These are phyloP conservation scores for Brachyhypopomus gauderio DNA, from an alignment of 2,113 vertebrate genomes.

Conservation along the genomic window DNA sequence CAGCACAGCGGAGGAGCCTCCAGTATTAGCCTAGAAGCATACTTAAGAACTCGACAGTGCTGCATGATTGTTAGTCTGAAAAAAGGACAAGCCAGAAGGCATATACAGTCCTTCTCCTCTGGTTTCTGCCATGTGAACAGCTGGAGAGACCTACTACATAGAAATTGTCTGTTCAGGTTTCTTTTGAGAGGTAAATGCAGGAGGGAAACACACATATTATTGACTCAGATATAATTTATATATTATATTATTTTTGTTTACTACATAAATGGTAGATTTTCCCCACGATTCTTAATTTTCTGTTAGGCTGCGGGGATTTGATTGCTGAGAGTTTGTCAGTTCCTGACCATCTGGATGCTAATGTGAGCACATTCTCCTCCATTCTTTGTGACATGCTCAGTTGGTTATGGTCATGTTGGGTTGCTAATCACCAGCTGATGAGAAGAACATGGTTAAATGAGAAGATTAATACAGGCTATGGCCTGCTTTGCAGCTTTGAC, in stretches of 20 bases:
- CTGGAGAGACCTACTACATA: not conserved
- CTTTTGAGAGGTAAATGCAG: not conserved
- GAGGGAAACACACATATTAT: too few species aligned
- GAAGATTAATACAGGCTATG: not conserved
- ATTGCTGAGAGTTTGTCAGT: conserved; percentile 4
- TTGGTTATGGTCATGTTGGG: conserved; percentile 10
- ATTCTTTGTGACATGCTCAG: conserved; percentile 14
- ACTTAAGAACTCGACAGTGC: not conserved
- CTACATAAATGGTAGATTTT: not conserved
- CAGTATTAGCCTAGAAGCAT: conserved; percentile 2
- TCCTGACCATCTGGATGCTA: conserved; percentile 36
- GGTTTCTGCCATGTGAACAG: not conserved
- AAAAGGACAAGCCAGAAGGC: not conserved
- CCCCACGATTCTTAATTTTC: not conserved
- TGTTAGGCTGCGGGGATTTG: not conserved
- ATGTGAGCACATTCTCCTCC: conserved; percentile 13
- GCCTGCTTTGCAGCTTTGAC: not conserved
- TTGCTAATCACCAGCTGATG: conserved; percentile 17
- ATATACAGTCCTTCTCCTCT: conserved; percentile 9
- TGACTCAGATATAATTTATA: too few species aligned
- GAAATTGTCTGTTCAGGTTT: too few species aligned
- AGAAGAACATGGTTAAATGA: not conserved
- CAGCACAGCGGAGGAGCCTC: not conserved
- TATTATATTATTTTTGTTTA: not conserved
- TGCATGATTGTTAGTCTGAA: not conserved